Conservation (phyloP, 2,113 vertebrate genomes). For the Cephalopterus ornatus region DNA sequence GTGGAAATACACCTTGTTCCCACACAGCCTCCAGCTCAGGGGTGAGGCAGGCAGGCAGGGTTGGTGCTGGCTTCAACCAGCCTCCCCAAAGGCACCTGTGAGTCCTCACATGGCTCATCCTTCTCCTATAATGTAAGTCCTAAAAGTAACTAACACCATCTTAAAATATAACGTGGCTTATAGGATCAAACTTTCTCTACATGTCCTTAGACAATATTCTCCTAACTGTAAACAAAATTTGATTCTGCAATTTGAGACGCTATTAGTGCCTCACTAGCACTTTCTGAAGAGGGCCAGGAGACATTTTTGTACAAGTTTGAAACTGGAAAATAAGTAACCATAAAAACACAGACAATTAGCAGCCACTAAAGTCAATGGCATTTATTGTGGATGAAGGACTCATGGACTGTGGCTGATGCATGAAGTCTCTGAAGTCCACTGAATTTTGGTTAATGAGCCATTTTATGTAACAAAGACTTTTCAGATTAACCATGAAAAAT, state of each 20-base stretch:
- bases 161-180: neutral
- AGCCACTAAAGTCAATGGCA: neutral
- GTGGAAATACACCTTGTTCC: neutral
- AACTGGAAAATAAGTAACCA: neutral
- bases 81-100: neutral
- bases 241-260: neutral
- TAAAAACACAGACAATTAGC: neutral
- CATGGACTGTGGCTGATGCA: neutral
- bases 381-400: neutral
- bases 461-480: conserved; percentile 61
- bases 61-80: neutral
- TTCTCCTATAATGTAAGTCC: neutral
- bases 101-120: accelerated
- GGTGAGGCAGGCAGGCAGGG: neutral
- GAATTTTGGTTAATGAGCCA: conserved; percentile 30
- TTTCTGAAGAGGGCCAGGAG: neutral
- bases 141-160: accelerated
- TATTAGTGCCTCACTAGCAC: neutral
- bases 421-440: conserved; percentile 8
- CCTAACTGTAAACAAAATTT: neutral
- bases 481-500: conserved; percentile 66
- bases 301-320: neutral
- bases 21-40: neutral
- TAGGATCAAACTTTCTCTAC: accelerated
- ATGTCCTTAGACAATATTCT: neutral